These are phyloP conservation scores for Collichthys lucidus DNA, from an alignment of 2,113 vertebrate species.

Conservation along the genomic window DNA sequence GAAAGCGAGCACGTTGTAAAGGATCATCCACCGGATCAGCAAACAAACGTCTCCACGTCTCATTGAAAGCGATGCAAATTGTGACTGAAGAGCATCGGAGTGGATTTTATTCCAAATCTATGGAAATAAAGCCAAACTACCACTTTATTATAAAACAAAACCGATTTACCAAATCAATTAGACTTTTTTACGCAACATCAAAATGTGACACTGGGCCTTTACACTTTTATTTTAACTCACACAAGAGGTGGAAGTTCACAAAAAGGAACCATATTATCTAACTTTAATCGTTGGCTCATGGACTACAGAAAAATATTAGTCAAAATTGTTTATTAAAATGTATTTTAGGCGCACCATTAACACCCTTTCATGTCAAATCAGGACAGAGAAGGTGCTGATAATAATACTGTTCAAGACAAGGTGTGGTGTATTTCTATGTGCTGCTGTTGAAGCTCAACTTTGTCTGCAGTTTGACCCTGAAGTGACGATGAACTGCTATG, in stretches of 20 bases:
- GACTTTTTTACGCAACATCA: not conserved
- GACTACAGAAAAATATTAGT: not conserved
- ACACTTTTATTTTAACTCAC: no score
- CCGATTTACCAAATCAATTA: not conserved
- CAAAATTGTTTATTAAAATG: not conserved
- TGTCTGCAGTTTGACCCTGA: constrained; percentile 1
- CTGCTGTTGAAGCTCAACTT: constrained; percentile 21
- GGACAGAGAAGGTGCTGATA: constrained; percentile 20
- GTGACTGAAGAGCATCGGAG: not conserved
- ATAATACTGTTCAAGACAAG: constrained; percentile 19
- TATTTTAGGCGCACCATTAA: not conserved
- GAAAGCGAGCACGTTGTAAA: constrained; percentile 10
- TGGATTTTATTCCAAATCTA: not conserved
- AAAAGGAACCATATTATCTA: not conserved
- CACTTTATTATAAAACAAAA: not conserved
- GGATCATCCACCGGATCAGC: constrained; percentile 46
- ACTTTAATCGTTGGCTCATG: not conserved
- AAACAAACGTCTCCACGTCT: not conserved
- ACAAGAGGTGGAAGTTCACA: not conserved
- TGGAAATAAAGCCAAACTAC: not conserved
- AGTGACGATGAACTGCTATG: no score
- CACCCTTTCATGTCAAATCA: not conserved
- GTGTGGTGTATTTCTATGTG: constrained; percentile 23
- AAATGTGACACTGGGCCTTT: not conserved
- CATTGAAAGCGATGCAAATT: not conserved